phyloP scores from a whole-genome alignment of 2,113 vertebrate species.

The Corydoras sp. region DNA sequence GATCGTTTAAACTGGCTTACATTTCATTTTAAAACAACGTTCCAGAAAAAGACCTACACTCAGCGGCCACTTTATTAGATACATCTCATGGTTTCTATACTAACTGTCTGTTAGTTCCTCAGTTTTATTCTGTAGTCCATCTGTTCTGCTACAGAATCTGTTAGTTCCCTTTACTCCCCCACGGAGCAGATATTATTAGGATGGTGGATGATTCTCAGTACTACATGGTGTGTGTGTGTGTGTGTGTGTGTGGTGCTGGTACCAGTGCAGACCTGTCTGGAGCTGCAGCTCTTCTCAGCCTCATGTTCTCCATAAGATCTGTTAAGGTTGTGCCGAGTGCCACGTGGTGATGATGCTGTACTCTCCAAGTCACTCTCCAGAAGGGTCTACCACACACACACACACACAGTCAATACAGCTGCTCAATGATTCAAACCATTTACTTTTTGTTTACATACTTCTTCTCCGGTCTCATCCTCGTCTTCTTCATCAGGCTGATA shows the following conservation, averaged over 20 bases:
- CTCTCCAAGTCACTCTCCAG: conserved; percentile 95
- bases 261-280: conserved; percentile 54
- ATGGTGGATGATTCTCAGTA: background rate
- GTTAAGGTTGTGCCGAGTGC: conserved; percentile 57
- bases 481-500: conserved; percentile 84
- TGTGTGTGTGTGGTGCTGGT: background rate
- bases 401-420: no score
- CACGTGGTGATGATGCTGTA: conserved; percentile 80
- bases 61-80: no score
- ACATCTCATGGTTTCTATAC: no score
- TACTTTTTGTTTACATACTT: conserved; percentile 47
- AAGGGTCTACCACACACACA: conserved; percentile 70
- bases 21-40: no score
- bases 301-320: conserved; percentile 55
- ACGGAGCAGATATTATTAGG: no score
- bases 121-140: no score
- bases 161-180: background rate
- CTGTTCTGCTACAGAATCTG: no score
- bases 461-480: conserved; percentile 90
- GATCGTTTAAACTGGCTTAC: no score
- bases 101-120: no score
- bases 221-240: background rate
- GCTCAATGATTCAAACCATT: no score
- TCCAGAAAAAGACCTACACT: no score
- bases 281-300: conserved; percentile 47